A percentile compares a stretch with the other conserved stretches of the same genome.
phyloP scores from a whole-genome alignment of 2,797 vertebrate genomes.

The Tangara arthus region DNA sequence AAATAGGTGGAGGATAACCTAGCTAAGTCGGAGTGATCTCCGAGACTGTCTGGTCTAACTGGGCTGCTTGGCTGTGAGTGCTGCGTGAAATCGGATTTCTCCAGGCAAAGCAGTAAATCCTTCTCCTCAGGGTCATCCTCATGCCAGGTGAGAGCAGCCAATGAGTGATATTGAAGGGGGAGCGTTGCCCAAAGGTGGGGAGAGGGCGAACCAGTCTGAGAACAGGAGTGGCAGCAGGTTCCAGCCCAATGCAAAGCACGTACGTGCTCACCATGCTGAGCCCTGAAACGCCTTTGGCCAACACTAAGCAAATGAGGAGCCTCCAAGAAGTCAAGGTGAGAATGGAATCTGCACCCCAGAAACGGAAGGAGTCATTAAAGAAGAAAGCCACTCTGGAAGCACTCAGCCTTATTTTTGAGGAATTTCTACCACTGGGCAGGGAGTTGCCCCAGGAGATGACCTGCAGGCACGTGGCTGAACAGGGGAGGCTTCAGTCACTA shows the following conservation, averaged over 20 bases:
- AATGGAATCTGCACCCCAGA: background rate
- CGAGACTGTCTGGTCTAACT: background rate
- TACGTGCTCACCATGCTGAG: fast-evolving
- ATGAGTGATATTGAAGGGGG: background rate
- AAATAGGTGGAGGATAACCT: slow-evolving; percentile 68
- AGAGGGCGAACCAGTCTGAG: background rate
- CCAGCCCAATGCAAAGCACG: background rate
- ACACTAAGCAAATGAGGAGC: background rate
- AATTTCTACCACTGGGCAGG: background rate
- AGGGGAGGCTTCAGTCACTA: background rate
- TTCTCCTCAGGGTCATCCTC: slow-evolving; percentile 38
- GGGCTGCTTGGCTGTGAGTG: background rate
- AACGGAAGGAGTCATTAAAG: background rate
- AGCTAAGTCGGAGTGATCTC: slow-evolving; percentile 50
- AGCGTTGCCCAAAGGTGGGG: background rate
- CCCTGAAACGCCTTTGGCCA: background rate
- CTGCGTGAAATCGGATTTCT: slow-evolving; percentile 28
- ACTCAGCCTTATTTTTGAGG: background rate
- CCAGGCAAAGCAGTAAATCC: slow-evolving; percentile 37
- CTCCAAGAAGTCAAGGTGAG: background rate
- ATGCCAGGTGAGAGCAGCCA: background rate
- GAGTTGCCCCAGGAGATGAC: background rate
- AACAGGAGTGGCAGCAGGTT: background rate
- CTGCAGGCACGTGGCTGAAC: background rate
- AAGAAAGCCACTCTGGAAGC: background rate